Percentiles rank a stretch among this genome's conserved stretches.
Conservation (phyloP, 2,888 invertebrate species). For the Cheilosia variabilis region DNA sequence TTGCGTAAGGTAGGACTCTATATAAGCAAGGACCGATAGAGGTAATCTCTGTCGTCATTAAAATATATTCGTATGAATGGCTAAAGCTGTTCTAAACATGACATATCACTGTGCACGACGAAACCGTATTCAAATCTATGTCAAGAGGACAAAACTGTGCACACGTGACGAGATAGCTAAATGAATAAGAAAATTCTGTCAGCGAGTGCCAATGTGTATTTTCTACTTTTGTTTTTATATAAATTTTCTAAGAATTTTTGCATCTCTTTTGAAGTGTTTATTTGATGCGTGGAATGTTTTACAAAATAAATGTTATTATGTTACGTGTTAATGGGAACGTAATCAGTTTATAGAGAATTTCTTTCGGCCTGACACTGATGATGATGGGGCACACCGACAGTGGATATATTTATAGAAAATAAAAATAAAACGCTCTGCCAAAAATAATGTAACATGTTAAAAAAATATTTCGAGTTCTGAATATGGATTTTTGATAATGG, state of each 20-base stretch:
- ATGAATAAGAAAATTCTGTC: slow-evolving; percentile 9
- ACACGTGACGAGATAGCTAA: slow-evolving; percentile 42
- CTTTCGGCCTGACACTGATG: slow-evolving; percentile 2
- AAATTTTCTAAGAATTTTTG: neutral
- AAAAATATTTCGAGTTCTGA: no score
- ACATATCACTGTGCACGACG: slow-evolving; percentile 18
- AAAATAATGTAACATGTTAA: no score
- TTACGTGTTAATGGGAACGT: slow-evolving; percentile 29
- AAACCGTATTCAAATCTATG: slow-evolving; percentile 54
- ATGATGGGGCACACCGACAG: neutral
- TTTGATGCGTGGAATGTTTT: neutral
- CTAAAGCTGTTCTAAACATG: slow-evolving; percentile 5
- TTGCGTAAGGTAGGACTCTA: slow-evolving; percentile 27
- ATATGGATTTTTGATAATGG: no score
- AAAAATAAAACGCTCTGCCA: no score
- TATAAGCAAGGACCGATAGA: slow-evolving; percentile 1
- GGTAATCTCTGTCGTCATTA: slow-evolving; percentile 37
- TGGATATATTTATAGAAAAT: neutral
- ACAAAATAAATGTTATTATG: neutral
- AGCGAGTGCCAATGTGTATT: slow-evolving; percentile 19
- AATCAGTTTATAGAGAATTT: neutral
- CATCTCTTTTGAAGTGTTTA: slow-evolving; percentile 15
- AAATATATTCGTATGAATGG: neutral
- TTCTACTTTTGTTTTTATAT: slow-evolving; percentile 2
- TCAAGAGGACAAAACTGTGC: slow-evolving; percentile 52